Evolutionary conservation across 2,113 vertebrate species (phyloP), one percentile per base, ranked within the genome.

Genomic region (Triplophysa tibetana): DNA sequence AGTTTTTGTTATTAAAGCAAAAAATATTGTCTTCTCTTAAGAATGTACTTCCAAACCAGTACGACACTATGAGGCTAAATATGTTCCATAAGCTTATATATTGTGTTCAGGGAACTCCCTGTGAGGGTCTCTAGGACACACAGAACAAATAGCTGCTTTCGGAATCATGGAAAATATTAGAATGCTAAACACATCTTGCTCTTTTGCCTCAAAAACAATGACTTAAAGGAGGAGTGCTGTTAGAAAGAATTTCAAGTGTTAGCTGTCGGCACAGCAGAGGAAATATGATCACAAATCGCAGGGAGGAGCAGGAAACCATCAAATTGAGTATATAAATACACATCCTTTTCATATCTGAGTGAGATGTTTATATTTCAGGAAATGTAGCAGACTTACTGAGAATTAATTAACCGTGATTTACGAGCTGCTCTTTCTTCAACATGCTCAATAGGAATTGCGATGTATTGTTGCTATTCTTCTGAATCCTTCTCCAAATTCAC

Each of bases 301-400:
- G 38, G 56, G 70, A 74, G 70, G 38, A 74, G 38, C 56, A 74
- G 56, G 70, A 74, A 61, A 74, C 13, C 50, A 52, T 52, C 43
- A 10, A 45, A 45, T 45, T 45, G 8, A 52, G 50, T 16, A 52
- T 17, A 52, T 17, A 52, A 52, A 52, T 52, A 1, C 50, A 52
- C 50, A 52, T 52, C 50, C 50, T 52, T 14, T 16, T 52, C 14
- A 16, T 52, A 5, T 52, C 14, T 19, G 13, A 13, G 5, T 52
- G 16, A 52, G 14, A 11, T 13, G 48, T 50, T 50, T 16, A 52
- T 52, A 52, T 19, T 52, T 52, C 50, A 14, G 50, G 50, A 52
- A 52, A 52, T 52, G 50, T 52, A 52, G 14, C 14, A 52, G 13
- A 52, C 14, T 45, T 45, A 12, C 43, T 45, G 8, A 12, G 43